Evolutionary conservation across 2,797 vertebrate species (phyloP), one percentile per base, ranked within the genome.

Genomic region (Thalassophryne amazonica): DNA sequence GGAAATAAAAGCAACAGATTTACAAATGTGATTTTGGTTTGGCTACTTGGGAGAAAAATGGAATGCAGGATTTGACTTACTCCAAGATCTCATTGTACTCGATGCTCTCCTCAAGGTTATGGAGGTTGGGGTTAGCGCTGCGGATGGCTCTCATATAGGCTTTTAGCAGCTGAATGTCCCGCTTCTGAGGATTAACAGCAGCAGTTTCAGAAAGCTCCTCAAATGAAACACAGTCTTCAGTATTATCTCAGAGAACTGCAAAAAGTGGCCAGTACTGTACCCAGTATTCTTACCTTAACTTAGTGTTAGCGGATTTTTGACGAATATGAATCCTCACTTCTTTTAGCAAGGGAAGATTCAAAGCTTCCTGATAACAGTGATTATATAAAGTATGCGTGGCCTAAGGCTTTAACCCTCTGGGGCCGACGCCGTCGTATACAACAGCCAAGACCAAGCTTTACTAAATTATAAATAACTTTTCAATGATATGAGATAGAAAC

Each of bases 41-140:
- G 37, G 0, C 4, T 36, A 34, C 7, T n/a, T 4, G 2, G 8
- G 2, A 32, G 4, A 48, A 13, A 20, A 16, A 16, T 30, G 1
- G 3, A 40, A 27, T n/a, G n/a, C n/a, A n/a, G n/a, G n/a, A 17
- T 4, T 9, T 12, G 2, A 88, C 95, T 94, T 80, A 99, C 97
- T 98, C 97, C 49, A 99, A 87, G 81, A 99, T 98, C 78, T 99
- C 97, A 2, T 99, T 99, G 90, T 98, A 98, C 63, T 99, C 97
- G 3, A 98, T 98, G 64, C 94, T 98, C 85, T 98, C 96, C 76
- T 99, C 97, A 52, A 98, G 91, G 88, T 97, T 98, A 82, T 98
- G 96, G 63, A 98, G 89, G 85, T 96, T 98, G 20, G 97, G 95
- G 86, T 97, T 99, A 52, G 96, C 94, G 6, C 94, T 98, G 76